Base-by-base conservation (phyloP, 2,797 vertebrate genomes). In the Micropoecilia bifurca region DNA sequence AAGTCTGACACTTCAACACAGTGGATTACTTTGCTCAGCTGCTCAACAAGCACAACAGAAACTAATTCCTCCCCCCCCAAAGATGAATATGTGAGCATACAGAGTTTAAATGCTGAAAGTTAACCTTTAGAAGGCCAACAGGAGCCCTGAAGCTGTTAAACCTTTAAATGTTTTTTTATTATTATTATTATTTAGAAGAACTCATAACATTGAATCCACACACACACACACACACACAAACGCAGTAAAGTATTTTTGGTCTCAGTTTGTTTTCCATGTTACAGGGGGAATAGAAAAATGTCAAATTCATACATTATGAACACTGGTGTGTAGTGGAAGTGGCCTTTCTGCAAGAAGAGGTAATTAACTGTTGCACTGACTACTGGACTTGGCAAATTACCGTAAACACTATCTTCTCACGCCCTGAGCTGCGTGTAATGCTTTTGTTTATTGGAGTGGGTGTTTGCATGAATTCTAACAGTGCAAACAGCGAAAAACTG, bases 351-450 rank as follows among this genome's bases (percentile, higher is more conserved):
- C 72, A 88, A 87, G 72, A 85, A 76, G 79, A 90, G 84, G 79
- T 92, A 92, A 93, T 93, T 90, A 92, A 85, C 82, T 90, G 87
- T 88, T 90, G 88, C 93, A 91, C 75, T 77, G 83, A 75, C 73
- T 28, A 55, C 46, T 73, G 75, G 69, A 77, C 78, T 68, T 79
- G 43, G 72, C 57, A 77, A 83, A 71, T 74, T 73, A 81, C 68
- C 55, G 72, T 77, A 6, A 75, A 59, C 39, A 59, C 53, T 36
- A 47, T 36, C 71, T 73, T 30, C 39, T 79, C 4, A 71, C 61
- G 53, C 53, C 78, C 33, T 4, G 28, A 33, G 75, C 41, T 63
- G 20, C 71, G 16, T 83, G 57, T 48, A n/a, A 22, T n/a, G 16
- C 22, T 77, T 71, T 76, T 78, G 69, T 55, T 43, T 63, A 46